Percentiles rank a stretch among this genome's conserved stretches.
Evolutionary conservation across 2,888 invertebrate genomes (phyloP).

Genomic region (Plagiodera versicolora): DNA sequence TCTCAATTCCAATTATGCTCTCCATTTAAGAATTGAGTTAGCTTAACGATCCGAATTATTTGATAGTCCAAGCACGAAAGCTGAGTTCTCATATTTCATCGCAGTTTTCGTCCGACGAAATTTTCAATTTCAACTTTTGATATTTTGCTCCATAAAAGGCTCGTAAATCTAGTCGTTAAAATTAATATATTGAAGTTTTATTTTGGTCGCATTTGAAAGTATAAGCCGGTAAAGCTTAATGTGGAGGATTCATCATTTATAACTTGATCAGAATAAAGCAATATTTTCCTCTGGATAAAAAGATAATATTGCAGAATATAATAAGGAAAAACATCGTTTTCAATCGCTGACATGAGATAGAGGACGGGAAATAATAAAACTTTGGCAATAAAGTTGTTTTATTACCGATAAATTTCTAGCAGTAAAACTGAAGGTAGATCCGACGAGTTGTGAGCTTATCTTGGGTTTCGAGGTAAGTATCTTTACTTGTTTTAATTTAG

Average conservation of each 20-base stretch:
- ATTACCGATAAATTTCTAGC: conserved; percentile 53
- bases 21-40: background rate
- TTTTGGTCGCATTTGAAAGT: conserved; percentile 24
- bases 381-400: conserved; percentile 55
- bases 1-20: no score
- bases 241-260: conserved; percentile 48
- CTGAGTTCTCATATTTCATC: background rate
- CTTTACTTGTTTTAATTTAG: conserved; percentile 44
- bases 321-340: conserved; percentile 52
- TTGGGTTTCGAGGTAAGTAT: conserved; percentile 47
- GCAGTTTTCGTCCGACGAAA: conserved; percentile 9
- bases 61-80: conserved; percentile 2
- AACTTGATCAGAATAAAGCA: conserved; percentile 45
- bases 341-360: conserved; percentile 56
- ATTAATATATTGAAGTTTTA: conserved; percentile 35
- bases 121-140: conserved; percentile 24
- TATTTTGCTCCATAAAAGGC: conserved; percentile 25
- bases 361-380: conserved; percentile 56
- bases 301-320: conserved; percentile 53
- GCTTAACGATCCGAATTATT: background rate
- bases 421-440: conserved; percentile 48
- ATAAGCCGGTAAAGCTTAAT: conserved; percentile 1
- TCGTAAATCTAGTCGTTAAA: conserved; percentile 36
- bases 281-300: conserved; percentile 44
- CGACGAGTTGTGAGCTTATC: conserved; percentile 48